These are phyloP conservation scores for Polypedilum pembai DNA, from an alignment of 1,140 invertebrate species.

Conservation along the genomic window DNA sequence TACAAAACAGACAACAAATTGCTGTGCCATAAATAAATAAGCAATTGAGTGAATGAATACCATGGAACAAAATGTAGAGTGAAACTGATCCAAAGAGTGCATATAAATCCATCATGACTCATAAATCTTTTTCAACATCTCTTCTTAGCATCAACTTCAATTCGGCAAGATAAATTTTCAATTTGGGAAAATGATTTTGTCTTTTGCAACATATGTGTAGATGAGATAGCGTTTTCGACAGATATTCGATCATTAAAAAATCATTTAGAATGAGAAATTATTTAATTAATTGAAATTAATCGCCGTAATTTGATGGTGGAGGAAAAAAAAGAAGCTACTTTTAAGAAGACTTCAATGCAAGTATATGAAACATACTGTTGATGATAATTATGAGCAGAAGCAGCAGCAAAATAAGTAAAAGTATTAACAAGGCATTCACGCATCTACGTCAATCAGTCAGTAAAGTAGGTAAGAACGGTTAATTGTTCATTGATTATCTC, in stretches of 20 bases:
- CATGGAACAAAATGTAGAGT: background rate
- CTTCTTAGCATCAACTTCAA: background rate
- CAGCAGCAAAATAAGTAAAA: no score
- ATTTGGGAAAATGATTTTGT: background rate
- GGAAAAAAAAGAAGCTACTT: no score
- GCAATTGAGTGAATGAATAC: background rate
- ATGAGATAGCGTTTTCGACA: background rate
- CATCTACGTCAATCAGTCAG: no score
- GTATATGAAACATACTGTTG: no score
- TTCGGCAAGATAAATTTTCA: background rate
- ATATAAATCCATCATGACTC: background rate
- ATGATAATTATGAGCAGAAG: no score
- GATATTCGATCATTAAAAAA: background rate
- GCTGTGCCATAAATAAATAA: conserved; percentile 6
- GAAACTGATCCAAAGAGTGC: background rate
- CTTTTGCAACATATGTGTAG: background rate
- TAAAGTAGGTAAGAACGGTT: no score
- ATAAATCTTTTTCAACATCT: background rate
- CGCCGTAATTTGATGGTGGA: background rate
- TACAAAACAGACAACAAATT: background rate
- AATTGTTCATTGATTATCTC: no score
- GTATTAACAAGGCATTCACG: no score
- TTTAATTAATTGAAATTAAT: background rate
- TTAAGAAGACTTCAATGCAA: no score
- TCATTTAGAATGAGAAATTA: background rate